These are phyloP conservation scores for Chelon labrosus DNA, from an alignment of 2,797 vertebrate species.

Conservation along the genomic window DNA sequence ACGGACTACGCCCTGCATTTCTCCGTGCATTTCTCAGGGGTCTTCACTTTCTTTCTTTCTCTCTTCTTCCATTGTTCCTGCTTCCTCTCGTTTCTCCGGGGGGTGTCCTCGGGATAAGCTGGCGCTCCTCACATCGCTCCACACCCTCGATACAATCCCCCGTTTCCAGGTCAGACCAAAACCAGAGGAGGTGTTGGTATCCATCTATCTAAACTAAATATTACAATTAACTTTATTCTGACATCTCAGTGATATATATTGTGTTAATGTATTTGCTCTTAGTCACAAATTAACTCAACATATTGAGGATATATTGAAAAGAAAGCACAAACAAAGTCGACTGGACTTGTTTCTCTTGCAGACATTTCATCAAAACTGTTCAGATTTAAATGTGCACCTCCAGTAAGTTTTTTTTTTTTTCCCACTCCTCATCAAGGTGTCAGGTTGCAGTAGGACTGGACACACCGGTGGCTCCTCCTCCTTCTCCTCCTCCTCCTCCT, in stretches of 20 bases:
- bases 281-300: too few species aligned
- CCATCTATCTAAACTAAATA: neutral
- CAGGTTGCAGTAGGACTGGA: slow-evolving; percentile 66
- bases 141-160: slow-evolving; percentile 59
- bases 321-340: too few species aligned
- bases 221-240: neutral
- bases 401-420: slow-evolving; percentile 22
- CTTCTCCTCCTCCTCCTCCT: too few species aligned
- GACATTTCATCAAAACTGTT: too few species aligned
- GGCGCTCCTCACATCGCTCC: slow-evolving; percentile 66
- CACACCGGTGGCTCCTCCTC: slow-evolving; percentile 45
- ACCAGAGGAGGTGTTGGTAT: slow-evolving; percentile 12
- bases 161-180: slow-evolving; percentile 51
- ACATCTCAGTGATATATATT: too few species aligned
- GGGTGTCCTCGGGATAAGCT: slow-evolving; percentile 62
- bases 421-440: slow-evolving; percentile 50
- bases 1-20: slow-evolving; percentile 70
- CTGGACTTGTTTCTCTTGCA: too few species aligned
- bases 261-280: neutral
- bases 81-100: slow-evolving; percentile 63
- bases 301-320: too few species aligned
- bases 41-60: slow-evolving; percentile 82
- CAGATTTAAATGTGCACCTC: too few species aligned
- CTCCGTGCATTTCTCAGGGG: slow-evolving; percentile 83
- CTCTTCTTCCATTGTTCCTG: slow-evolving; percentile 73